Evolutionary conservation across 1,140 invertebrate genomes (phyloP), one percentile per base, ranked within the genome.

Genomic region (Trichogramma pretiosum): DNA sequence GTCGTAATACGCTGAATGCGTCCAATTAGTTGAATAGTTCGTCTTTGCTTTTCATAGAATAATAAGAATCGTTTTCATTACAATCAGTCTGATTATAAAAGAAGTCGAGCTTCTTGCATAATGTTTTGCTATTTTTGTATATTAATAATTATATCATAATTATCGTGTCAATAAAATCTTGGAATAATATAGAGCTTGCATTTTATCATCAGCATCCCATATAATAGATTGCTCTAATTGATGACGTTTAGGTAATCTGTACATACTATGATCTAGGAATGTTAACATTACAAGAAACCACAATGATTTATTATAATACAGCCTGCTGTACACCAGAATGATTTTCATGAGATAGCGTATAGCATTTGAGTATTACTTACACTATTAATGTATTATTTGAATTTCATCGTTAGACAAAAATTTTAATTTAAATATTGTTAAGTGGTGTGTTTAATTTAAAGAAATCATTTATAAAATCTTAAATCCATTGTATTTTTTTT

Each of bases 221-320:
- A 53, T 52, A n/a, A n/a, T n/a, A 52, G 49, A 57, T 55, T 48
- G 54, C 48, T 59, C 57, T 65, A 64, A 65, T 66, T 58, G 57
- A 43, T 56, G 60, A 61, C 54, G 56, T 64, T 65, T 58, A 63
- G 57, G 51, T 43, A 47, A 64, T 67, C 61, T 69, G 67, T 68
- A 70, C 65, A 64, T 58, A 65, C 62, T 68, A 67, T 56, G 61
- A 63, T 65, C 65, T 67, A 68, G 67, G 65, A 70, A 69, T 69
- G 66, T 71, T 64, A 67, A 67, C 59, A 67, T 68, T 71, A 68
- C 63, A 67, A 65, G 65, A 69, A 68, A 67, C 63, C 65, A 67
- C 65, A 57, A 70, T 67, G 65, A 68, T 68, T 69, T 65, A 69
- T 68, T 67, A 69, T 68, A 65, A 67, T 69, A 70, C 68, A 70